Percentiles rank a stretch among this genome's conserved stretches.
Evolutionary conservation across 2,797 vertebrate genomes (phyloP).

Genomic region (Antrozous pallidus): DNA sequence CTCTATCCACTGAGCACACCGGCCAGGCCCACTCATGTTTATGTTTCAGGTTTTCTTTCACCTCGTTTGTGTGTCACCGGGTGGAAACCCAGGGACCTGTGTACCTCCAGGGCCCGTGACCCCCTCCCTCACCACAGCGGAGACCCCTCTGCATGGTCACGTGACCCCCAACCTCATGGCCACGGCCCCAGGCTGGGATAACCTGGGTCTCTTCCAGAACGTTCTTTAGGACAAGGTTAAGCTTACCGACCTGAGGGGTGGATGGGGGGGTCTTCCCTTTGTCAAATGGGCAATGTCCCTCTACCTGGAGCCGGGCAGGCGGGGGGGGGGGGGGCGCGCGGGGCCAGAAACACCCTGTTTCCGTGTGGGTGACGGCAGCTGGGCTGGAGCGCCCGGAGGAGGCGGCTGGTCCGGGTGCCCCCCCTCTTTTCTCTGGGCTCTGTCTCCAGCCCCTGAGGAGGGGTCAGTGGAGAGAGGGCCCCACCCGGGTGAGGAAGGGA

Average conservation of each 20-base stretch:
- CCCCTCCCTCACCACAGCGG: rapidly evolving
- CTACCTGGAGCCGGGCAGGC: rapidly evolving
- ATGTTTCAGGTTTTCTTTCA: neutral
- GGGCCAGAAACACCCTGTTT: too few species aligned
- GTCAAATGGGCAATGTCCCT: rapidly evolving
- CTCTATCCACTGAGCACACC: too few species aligned
- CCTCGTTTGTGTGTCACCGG: neutral
- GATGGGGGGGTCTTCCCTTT: neutral
- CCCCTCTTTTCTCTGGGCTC: neutral
- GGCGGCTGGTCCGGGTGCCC: neutral
- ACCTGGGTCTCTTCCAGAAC: neutral
- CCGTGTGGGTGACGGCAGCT: neutral
- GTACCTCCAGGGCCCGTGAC: rapidly evolving
- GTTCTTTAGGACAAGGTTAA: neutral
- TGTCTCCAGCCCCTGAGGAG: neutral
- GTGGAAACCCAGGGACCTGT: neutral
- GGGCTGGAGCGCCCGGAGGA: rapidly evolving
- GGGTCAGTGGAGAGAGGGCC: neutral
- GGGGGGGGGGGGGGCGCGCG: too few species aligned
- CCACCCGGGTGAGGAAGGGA: neutral
- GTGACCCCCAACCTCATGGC: neutral
- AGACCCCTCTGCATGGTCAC: neutral
- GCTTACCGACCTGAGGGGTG: neutral
- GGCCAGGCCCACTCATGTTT: too few species aligned
- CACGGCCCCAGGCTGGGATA: neutral